These are phyloP conservation scores for Anastatus disparis DNA, from an alignment of 1,140 invertebrate genomes.

Conservation along the genomic window DNA sequence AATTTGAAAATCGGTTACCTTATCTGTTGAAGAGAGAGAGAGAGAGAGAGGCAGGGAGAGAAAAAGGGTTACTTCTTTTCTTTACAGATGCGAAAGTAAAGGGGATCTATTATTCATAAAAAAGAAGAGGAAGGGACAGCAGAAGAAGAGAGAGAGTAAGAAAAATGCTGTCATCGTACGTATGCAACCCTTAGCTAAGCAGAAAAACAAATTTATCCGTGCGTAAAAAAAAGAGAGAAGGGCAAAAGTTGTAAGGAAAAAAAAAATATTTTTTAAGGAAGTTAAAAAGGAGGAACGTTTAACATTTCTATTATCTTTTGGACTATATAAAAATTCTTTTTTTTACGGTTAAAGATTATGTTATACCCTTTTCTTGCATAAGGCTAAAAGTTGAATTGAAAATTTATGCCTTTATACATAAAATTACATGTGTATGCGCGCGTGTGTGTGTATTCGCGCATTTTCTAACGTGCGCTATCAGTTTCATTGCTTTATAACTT, in stretches of 20 bases:
- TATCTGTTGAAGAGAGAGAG: constrained; percentile 3
- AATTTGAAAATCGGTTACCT: constrained; percentile 30
- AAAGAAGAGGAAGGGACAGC: too few species aligned
- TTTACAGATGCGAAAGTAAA: background rate
- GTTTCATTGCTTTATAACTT: background rate
- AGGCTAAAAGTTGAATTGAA: constrained; percentile 14
- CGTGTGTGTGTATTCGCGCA: too few species aligned
- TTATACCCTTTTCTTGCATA: background rate
- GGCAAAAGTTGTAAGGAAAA: too few species aligned
- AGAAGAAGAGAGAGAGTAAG: too few species aligned
- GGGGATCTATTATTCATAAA: constrained; percentile 26
- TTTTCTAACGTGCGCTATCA: too few species aligned
- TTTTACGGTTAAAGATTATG: too few species aligned
- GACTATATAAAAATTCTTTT: constrained; percentile 21
- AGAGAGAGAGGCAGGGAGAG: too few species aligned
- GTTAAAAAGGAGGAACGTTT: constrained; percentile 4
- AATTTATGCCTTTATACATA: constrained; percentile 24
- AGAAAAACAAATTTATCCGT: constrained; percentile 33
- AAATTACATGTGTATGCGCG: background rate
- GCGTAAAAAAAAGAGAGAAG: too few species aligned
- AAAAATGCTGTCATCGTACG: too few species aligned
- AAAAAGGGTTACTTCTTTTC: constrained; percentile 9
- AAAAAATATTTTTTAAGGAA: too few species aligned
- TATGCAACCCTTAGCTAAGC: constrained; percentile 17
- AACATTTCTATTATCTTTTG: constrained; percentile 26